A percentile compares a stretch with the other conserved stretches of the same genome.
Conservation (phyloP, 2,113 vertebrate species). For the Halcyon senegalensis region DNA sequence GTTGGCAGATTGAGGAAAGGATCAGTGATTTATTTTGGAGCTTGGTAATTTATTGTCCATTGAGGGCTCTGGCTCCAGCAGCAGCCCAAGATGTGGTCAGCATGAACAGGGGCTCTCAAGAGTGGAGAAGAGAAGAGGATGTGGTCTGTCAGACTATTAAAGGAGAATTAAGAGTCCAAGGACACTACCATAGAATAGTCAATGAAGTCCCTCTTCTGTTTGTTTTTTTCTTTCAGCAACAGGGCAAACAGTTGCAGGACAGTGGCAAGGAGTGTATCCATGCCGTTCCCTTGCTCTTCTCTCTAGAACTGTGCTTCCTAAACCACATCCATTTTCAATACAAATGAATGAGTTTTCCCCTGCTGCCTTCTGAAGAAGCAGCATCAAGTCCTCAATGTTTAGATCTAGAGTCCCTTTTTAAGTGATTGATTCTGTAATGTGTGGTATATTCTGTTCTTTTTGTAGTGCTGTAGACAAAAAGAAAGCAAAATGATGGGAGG, state of each 20-base stretch:
- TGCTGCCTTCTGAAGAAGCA: not conserved
- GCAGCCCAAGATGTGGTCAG: not conserved
- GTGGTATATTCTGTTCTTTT: not conserved
- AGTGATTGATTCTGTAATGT: not conserved
- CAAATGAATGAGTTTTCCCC: not conserved
- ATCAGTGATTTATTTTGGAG: not conserved
- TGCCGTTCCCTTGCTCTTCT: not conserved
- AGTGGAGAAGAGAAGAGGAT: not conserved
- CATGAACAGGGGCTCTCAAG: not conserved
- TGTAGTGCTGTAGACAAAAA: not conserved
- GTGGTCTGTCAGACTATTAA: not conserved
- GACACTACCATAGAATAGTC: not conserved
- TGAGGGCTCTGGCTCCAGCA: not conserved
- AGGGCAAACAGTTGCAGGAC: not conserved
- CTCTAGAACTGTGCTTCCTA: not conserved
- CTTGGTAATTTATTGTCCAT: not conserved
- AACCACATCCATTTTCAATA: not conserved
- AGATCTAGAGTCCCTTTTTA: not conserved
- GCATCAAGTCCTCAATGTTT: not conserved
- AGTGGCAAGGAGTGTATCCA: not conserved
- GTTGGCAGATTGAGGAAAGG: not conserved
- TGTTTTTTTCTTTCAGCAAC: not conserved
- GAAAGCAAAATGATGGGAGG: not conserved
- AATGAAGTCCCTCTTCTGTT: not conserved
- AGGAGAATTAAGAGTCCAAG: not conserved